Conservation (phyloP, 2,113 vertebrate genomes). For the Centropus bengalensis region DNA sequence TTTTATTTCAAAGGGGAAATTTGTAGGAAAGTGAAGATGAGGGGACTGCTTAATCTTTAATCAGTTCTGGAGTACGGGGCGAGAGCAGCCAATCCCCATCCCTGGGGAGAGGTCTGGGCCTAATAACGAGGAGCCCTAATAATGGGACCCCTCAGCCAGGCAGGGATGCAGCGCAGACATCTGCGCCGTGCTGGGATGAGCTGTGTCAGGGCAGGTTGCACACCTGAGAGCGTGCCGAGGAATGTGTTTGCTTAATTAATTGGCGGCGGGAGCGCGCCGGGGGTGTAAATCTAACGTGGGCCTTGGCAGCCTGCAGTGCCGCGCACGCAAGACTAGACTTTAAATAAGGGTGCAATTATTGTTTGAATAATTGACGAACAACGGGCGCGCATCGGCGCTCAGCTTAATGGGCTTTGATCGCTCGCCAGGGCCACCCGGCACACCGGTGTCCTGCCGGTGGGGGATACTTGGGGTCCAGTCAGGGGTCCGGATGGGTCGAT, state of each 20-base stretch:
- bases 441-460: background rate
- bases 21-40: background rate
- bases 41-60: conserved; percentile 10
- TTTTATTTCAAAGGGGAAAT: background rate
- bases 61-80: background rate
- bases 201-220: conserved; percentile 21
- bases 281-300: conserved; percentile 59
- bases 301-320: conserved; percentile 61
- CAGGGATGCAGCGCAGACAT: background rate
- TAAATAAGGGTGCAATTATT: conserved; percentile 82
- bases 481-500: background rate
- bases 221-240: conserved; percentile 78
- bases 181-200: background rate
- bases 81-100: background rate
- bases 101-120: background rate
- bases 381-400: conserved; percentile 61
- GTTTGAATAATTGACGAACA: conserved; percentile 81
- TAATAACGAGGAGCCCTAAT: background rate
- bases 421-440: conserved; percentile 40
- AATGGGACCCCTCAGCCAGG: background rate
- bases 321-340: conserved; percentile 77
- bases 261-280: conserved; percentile 58
- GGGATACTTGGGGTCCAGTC: background rate
- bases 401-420: conserved; percentile 44
- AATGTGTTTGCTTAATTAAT: conserved; percentile 79